Evolutionary conservation across 2,797 vertebrate species (phyloP), one percentile per base, ranked within the genome.

Genomic region (Galago senegalensis): DNA sequence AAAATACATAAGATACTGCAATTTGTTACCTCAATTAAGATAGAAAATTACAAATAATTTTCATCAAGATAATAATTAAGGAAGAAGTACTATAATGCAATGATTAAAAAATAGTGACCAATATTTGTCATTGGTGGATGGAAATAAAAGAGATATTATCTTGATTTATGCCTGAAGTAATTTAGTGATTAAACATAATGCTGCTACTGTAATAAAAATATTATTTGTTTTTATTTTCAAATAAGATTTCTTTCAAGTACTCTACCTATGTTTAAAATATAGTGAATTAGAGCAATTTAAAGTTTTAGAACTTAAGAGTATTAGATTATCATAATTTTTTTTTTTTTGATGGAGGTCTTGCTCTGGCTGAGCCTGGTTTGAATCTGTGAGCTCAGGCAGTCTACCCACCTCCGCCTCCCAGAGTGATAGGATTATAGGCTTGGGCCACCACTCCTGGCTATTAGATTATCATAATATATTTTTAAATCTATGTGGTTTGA

Each of bases 41-140:
- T 40, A 87, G 82, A 81, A 90, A 82, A 65, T 73, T 94, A 7
- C 8, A 93, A 67, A 40, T 77, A 76, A 34, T 58, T 77, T 94
- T 89, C 10, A 49, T 79, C 1, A 83, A 49, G 53, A 27, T 77
- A 25, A 5, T 73, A 83, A 76, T 86, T 61, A 80, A 65, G 21
- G 2, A 82, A 18, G 16, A 93, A 60, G 4, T 58, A 20, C 6
- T 82, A 27, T 72, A 63, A 80, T 29, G 20, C 16, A 3, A 43
- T 87, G 2, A 65, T 87, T 69, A 76, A 85, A 91, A 13, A 85
- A 81, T 23, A 80, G 25, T 6, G 60, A 91, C 16, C 20, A 86
- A 79, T 65, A 43, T 37, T 34, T 89, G 21, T 87, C 29, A 1
- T 40, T 72, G 27, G 7, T 93, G 61, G 23, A 73, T 58, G 27